Conservation (phyloP, 1,140 invertebrate genomes). For the Panonychus citri region DNA sequence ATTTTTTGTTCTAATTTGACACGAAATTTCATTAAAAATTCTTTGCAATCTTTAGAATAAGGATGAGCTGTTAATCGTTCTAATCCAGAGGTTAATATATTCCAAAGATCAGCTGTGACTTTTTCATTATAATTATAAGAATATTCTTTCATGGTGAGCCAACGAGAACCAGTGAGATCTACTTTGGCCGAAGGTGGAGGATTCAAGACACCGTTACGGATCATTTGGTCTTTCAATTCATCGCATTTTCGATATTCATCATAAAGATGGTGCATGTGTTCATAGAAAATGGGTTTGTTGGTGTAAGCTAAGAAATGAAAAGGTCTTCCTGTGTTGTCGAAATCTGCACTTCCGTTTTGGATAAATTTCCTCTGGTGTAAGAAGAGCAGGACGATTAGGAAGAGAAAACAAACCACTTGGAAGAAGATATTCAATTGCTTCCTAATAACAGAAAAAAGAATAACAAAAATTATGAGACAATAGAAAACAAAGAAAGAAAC, state of each 20-base stretch:
- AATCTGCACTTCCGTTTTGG: slow-evolving; percentile 47
- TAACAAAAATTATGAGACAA: not conserved
- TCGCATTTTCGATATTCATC: slow-evolving; percentile 38
- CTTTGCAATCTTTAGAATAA: slow-evolving; percentile 31
- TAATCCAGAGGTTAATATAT: slow-evolving; percentile 44
- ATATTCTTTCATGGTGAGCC: slow-evolving; percentile 42
- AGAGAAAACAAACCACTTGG: slow-evolving; percentile 66
- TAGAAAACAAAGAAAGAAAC: too few relatives aligned
- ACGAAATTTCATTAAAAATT: slow-evolving; percentile 45
- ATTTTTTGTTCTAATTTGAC: slow-evolving; percentile 30
- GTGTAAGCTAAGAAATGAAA: slow-evolving; percentile 77
- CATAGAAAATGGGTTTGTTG: slow-evolving; percentile 51
- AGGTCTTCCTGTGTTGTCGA: slow-evolving; percentile 64
- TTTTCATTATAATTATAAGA: slow-evolving; percentile 42
- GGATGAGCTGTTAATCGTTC: slow-evolving; percentile 44
- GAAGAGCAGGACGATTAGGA: slow-evolving; percentile 55
- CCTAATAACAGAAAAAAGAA: slow-evolving; percentile 25
- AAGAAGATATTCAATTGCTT: slow-evolving; percentile 68
- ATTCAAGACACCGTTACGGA: slow-evolving; percentile 28
- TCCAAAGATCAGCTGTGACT: slow-evolving; percentile 42
- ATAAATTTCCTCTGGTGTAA: slow-evolving; percentile 54
- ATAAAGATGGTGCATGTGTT: slow-evolving; percentile 33
- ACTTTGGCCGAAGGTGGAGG: slow-evolving; percentile 23
- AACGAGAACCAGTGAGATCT: slow-evolving; percentile 30
- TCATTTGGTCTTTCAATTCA: slow-evolving; percentile 39